Evolutionary conservation across 2,888 invertebrate genomes (phyloP).

Genomic region (Scaptomyza cyrtandrae): DNA sequence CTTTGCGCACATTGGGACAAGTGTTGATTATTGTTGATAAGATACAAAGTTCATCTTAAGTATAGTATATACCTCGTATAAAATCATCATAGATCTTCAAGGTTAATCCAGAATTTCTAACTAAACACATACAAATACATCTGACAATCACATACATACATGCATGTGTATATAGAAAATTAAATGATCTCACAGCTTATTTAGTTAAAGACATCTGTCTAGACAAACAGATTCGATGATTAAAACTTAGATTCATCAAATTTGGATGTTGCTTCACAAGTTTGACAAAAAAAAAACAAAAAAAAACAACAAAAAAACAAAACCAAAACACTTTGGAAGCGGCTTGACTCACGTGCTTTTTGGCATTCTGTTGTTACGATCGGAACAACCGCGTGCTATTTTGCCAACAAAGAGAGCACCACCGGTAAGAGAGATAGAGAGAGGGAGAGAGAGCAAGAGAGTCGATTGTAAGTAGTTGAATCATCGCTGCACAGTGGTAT

Average conservation of each 20-base stretch:
- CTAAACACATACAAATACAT: too few species aligned
- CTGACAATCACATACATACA: too few species aligned
- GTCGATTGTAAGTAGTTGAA: slow-evolving; percentile 12
- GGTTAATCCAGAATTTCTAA: too few species aligned
- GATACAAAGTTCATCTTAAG: slow-evolving; percentile 9
- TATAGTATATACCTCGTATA: too few species aligned
- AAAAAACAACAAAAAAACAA: neutral
- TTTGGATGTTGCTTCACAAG: slow-evolving; percentile 33
- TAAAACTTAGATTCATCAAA: slow-evolving; percentile 13
- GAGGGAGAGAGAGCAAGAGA: slow-evolving; percentile 5
- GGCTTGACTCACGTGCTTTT: slow-evolving; percentile 53
- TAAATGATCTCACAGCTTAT: slow-evolving; percentile 1
- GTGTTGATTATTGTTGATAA: neutral
- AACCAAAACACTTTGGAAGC: slow-evolving; percentile 25
- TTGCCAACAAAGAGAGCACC: slow-evolving; percentile 38
- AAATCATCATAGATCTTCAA: too few species aligned
- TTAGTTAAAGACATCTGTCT: slow-evolving; percentile 5
- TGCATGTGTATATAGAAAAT: too few species aligned
- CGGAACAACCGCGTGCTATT: slow-evolving; percentile 47
- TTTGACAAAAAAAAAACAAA: slow-evolving; percentile 26
- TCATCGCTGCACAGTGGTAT: slow-evolving; percentile 39
- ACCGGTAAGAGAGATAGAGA: slow-evolving; percentile 8
- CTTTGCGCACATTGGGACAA: slow-evolving; percentile 19
- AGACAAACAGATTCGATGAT: neutral
- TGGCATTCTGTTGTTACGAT: slow-evolving; percentile 48